Conservation (phyloP, 2,113 vertebrate species). For the Neopipo cinnamomea region DNA sequence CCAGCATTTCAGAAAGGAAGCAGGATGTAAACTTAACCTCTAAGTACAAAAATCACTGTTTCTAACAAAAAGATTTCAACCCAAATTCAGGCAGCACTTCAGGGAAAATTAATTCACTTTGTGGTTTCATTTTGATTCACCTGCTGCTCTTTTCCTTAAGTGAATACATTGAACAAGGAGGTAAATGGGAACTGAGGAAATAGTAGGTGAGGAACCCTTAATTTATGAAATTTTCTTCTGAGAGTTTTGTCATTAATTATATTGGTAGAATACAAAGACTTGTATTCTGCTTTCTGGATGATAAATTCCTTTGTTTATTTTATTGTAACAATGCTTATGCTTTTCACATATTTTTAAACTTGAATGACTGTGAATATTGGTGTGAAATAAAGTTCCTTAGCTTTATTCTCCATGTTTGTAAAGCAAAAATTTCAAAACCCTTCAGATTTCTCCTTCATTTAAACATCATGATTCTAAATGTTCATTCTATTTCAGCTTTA, state of each 20-base stretch:
- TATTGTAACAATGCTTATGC: neutral
- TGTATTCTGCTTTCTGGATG: neutral
- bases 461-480: neutral
- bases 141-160: neutral
- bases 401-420: neutral
- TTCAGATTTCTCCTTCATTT: neutral
- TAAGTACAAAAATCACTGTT: neutral
- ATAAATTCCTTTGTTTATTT: constrained; percentile 5
- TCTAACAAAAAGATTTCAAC: neutral
- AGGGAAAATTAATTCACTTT: neutral
- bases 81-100: neutral
- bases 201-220: neutral
- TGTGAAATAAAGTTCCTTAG: neutral
- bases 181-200: neutral
- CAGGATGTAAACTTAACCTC: neutral
- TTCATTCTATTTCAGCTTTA: neutral
- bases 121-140: neutral
- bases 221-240: neutral
- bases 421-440: neutral
- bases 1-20: neutral
- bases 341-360: neutral
- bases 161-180: neutral
- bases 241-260: neutral
- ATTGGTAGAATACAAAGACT: neutral
- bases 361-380: neutral